phyloP scores from a whole-genome alignment of 2,797 vertebrate genomes.

The Naso thynnoides region DNA sequence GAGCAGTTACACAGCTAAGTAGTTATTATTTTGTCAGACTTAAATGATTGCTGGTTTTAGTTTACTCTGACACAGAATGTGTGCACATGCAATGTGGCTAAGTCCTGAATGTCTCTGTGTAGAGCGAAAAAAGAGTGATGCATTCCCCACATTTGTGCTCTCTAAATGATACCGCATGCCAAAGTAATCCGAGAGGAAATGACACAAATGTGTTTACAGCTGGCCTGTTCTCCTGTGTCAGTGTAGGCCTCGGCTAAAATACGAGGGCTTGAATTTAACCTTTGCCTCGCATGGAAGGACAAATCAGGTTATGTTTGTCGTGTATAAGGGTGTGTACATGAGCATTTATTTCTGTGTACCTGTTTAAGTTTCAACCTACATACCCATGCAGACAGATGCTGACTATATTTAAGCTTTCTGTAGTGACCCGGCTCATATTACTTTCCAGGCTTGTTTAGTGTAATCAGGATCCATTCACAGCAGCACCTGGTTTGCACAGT shows the following conservation, averaged over 20 bases:
- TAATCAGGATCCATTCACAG: constrained; percentile 54
- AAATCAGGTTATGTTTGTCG: constrained; percentile 27
- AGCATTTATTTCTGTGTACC: constrained; percentile 42
- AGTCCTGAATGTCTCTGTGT: constrained; percentile 48
- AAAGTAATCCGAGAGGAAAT: constrained; percentile 81
- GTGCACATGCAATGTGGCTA: constrained; percentile 22
- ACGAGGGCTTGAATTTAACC: constrained; percentile 36
- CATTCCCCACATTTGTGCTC: constrained; percentile 71
- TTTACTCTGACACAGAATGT: constrained; percentile 15
- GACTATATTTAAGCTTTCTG: constrained; percentile 50
- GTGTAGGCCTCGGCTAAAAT: constrained; percentile 45
- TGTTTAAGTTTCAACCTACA: constrained; percentile 39
- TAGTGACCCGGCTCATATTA: constrained; percentile 62
- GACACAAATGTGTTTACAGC: constrained; percentile 81
- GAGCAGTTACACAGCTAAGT: constrained; percentile 18
- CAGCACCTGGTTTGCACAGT: constrained; percentile 63
- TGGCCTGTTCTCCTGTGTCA: constrained; percentile 63
- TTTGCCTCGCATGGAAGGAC: constrained; percentile 31
- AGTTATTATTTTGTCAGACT: constrained; percentile 9
- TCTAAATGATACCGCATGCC: constrained; percentile 71
- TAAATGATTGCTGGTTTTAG: constrained; percentile 1
- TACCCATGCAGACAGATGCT: constrained; percentile 12
- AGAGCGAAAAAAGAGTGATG: constrained; percentile 48
- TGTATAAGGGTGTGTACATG: constrained; percentile 35
- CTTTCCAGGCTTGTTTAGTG: constrained; percentile 62